A percentile compares a stretch with the other conserved stretches of the same genome.
phyloP scores from a whole-genome alignment of 2,797 vertebrate genomes.

The Bucorvus abyssinicus region DNA sequence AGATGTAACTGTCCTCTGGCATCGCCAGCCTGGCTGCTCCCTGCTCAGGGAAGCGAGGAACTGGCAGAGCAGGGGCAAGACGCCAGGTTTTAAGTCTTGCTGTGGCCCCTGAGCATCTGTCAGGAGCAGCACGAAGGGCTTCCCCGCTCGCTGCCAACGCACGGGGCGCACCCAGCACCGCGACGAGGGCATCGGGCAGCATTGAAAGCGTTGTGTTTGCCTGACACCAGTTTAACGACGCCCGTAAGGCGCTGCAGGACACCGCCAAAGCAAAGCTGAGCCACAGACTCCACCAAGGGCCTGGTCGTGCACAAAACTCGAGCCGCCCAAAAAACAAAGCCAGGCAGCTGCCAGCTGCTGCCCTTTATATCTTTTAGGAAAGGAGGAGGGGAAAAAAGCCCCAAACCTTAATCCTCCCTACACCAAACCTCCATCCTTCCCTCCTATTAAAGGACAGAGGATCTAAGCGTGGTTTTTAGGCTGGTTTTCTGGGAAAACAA shows the following conservation, averaged over 20 bases:
- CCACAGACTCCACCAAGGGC: neutral
- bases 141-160: neutral
- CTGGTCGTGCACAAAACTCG: rapidly evolving
- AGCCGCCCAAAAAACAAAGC: neutral
- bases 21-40: neutral
- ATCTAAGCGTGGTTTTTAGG: neutral
- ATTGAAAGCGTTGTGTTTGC: rapidly evolving
- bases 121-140: neutral
- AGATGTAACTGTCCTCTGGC: neutral
- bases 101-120: neutral
- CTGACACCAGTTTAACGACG: neutral
- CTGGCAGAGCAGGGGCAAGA: neutral
- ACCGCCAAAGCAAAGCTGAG: neutral
- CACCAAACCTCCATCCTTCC: neutral
- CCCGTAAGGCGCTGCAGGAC: neutral
- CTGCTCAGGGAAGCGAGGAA: neutral
- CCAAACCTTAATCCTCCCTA: neutral
- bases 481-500: neutral
- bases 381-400: neutral
- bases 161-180: rapidly evolving
- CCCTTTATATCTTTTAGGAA: neutral
- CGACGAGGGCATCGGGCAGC: neutral
- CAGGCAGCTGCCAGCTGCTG: neutral
- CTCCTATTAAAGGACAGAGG: neutral
- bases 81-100: neutral